Conservation (phyloP, 1,140 invertebrate genomes). For the Acromyrmex heyeri region DNA sequence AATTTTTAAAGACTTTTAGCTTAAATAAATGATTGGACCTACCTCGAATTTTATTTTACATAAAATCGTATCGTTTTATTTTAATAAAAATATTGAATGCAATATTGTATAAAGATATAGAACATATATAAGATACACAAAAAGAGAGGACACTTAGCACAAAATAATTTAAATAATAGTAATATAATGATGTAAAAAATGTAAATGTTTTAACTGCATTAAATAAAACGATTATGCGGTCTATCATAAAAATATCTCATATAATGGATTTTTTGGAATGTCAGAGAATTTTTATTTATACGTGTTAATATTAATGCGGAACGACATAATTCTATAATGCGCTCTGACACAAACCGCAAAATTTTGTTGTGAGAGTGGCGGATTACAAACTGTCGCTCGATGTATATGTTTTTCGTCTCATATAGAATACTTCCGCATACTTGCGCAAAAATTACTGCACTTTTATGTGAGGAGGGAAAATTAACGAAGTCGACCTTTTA, state of each 20-base stretch:
- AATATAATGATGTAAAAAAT: background rate
- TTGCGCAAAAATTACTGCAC: conserved; percentile 19
- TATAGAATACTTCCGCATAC: conserved; percentile 8
- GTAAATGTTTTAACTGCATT: background rate
- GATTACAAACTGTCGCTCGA: conserved; percentile 18
- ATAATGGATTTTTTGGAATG: background rate
- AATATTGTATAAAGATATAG: background rate
- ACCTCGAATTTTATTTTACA: background rate
- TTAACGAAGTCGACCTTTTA: conserved; percentile 31
- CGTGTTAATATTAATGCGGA: conserved; percentile 15
- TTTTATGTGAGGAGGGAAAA: conserved; percentile 17
- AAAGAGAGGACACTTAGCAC: background rate
- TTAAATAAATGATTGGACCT: background rate
- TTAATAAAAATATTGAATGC: conserved; percentile 6
- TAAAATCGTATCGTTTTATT: background rate
- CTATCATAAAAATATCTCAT: background rate
- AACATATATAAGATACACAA: background rate
- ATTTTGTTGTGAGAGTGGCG: background rate
- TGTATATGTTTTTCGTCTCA: background rate
- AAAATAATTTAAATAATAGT: background rate
- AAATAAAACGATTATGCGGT: background rate
- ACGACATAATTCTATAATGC: conserved; percentile 10
- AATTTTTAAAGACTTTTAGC: background rate
- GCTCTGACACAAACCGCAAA: background rate
- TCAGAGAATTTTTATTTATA: conserved; percentile 20